Evolutionary conservation across 2,888 invertebrate species (phyloP), one percentile per base, ranked within the genome.

Genomic region (Nebria brevicollis): DNA sequence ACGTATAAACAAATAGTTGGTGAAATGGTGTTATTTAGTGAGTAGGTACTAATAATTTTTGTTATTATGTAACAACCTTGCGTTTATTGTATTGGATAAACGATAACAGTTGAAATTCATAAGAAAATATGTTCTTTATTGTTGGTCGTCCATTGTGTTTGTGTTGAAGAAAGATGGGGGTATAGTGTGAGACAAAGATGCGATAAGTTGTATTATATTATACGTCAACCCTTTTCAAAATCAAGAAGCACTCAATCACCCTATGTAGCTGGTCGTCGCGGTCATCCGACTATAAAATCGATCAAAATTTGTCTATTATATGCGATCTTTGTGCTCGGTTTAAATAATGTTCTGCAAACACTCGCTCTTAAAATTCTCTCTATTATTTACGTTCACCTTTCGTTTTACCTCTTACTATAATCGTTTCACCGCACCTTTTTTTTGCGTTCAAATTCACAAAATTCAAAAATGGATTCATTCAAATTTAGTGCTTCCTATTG

Each of bases 261-360:
- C 80, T 75, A 1, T 13, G 13, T 54, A 13, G 54, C 54, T 8
- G 8, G 54, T 54, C 54, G 54, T 75, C 70, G 76, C 72, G 81
- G 77, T 77, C 81, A 81, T 81, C 75, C 80, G 76, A 77, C 77
- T 80, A 78, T 81, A 84, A 83, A 84, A 85, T 85, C 85, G 84
- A 85, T 86, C 84, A 84, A 85, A 85, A 86, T 86, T 86, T 85
- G 85, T 85, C 86, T 84, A 85, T 85, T 85, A 84, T 84, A 82
- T 84, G 83, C 83, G 82, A 83, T 83, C 84, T 85, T 86, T 84
- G 83, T 84, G 83, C 83, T 78, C 81, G 84, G 83, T 70, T 78
- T 79, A 6, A 5, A 65, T 77, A 73, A 81, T 77, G 81, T 15
- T 81, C 72, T 64, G 76, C 76, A 81, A 81, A 81, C 75, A 80